phyloP scores from a whole-genome alignment of 2,113 vertebrate species.

The Alethe diademata region DNA sequence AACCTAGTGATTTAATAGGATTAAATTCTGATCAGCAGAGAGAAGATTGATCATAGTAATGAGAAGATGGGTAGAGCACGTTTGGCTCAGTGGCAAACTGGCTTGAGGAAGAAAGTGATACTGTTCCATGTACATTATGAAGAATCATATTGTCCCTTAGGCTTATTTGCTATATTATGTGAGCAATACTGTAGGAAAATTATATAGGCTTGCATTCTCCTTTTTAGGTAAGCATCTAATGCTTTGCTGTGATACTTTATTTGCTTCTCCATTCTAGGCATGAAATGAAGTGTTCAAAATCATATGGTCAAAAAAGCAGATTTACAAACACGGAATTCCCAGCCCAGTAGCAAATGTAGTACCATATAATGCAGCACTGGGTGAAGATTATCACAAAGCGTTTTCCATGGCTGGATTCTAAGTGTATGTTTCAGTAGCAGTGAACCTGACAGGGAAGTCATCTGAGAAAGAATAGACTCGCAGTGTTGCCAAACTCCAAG shows the following conservation, averaged over 20 bases:
- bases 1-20: slow-evolving; percentile 28
- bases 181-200: slow-evolving; percentile 15
- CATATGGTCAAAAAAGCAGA: slow-evolving; percentile 16
- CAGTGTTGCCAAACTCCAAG: background rate
- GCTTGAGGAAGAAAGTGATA: background rate
- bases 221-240: slow-evolving; percentile 27
- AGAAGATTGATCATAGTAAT: slow-evolving; percentile 33
- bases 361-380: slow-evolving; percentile 9
- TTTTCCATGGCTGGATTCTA: slow-evolving; percentile 53
- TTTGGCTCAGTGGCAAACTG: background rate
- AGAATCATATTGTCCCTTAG: background rate
- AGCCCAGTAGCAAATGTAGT: slow-evolving; percentile 3
- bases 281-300: slow-evolving; percentile 48
- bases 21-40: slow-evolving; percentile 50
- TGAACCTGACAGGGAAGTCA: slow-evolving; percentile 9
- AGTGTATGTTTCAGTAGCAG: background rate
- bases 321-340: slow-evolving; percentile 39
- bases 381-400: background rate
- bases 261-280: background rate
- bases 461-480: background rate
- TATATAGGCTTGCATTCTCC: background rate
- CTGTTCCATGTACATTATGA: background rate
- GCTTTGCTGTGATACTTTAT: background rate
- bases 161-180: background rate
- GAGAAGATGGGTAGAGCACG: background rate